phyloP scores from a whole-genome alignment of 1,140 invertebrate genomes.

The Ephestia elutella region DNA sequence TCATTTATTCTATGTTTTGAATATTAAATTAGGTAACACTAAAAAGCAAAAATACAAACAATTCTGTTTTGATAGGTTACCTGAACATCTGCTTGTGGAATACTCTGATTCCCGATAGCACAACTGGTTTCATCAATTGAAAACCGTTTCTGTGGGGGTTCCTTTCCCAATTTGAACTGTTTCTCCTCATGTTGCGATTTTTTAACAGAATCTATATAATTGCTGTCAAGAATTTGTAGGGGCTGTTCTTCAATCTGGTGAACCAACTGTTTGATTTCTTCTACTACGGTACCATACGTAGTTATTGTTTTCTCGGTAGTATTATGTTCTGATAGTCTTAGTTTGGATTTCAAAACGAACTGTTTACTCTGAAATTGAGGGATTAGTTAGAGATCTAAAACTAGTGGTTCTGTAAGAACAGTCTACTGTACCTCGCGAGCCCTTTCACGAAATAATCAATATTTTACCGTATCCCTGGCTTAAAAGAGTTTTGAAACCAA shows the following conservation, averaged over 20 bases:
- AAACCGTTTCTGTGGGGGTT: conserved; percentile 47
- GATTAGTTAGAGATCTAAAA: conserved; percentile 14
- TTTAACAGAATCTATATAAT: background rate
- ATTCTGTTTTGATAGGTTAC: too few relatives aligned
- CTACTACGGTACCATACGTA: conserved; percentile 76
- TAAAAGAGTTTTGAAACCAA: too few relatives aligned
- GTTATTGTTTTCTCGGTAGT: too few relatives aligned
- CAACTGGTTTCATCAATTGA: conserved; percentile 51
- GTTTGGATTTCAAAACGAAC: conserved; percentile 78
- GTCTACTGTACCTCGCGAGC: too few relatives aligned
- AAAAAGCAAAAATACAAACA: too few relatives aligned
- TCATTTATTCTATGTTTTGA: too few relatives aligned
- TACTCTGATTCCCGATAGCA: conserved; percentile 49
- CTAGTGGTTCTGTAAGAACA: too few relatives aligned
- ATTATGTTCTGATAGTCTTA: conserved; percentile 79
- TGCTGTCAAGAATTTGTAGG: background rate
- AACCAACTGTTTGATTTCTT: conserved; percentile 73
- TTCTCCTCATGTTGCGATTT: conserved; percentile 1
- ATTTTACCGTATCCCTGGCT: too few relatives aligned
- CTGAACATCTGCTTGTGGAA: conserved; percentile 74
- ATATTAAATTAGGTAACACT: too few relatives aligned
- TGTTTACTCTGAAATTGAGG: conserved; percentile 78
- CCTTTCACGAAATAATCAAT: too few relatives aligned
- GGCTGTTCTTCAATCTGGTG: conserved; percentile 57
- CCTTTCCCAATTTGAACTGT: conserved; percentile 52